Evolutionary conservation across 2,888 invertebrate genomes (phyloP).

Genomic region (Ectropis crepuscularia): DNA sequence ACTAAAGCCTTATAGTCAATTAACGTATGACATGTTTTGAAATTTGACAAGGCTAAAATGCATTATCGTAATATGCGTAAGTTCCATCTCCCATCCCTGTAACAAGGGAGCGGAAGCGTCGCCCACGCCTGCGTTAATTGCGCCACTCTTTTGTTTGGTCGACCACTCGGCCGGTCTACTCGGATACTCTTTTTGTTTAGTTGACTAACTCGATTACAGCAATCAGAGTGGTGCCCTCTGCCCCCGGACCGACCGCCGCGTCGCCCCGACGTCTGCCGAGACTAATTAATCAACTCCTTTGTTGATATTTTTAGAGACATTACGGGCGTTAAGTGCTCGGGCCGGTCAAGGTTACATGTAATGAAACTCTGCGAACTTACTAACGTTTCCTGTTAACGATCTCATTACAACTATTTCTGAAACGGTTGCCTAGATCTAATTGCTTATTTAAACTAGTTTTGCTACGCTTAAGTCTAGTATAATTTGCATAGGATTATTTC

Average conservation of each 20-base stretch:
- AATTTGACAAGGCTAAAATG: not conserved
- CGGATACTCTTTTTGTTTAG: conserved; percentile 77
- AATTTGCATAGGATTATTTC: conserved; percentile 6
- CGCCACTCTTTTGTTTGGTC: conserved; percentile 79
- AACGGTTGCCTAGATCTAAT: not conserved
- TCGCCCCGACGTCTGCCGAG: conserved; percentile 63
- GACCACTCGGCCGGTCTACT: conserved; percentile 58
- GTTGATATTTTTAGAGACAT: conserved; percentile 33
- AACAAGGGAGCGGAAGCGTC: conserved; percentile 60
- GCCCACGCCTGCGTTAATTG: conserved; percentile 77
- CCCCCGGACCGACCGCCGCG: conserved; percentile 46
- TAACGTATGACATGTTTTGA: no score
- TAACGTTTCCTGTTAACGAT: not conserved
- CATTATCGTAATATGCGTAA: conserved; percentile 3
- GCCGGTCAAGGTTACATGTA: conserved; percentile 18
- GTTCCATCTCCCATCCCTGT: conserved; percentile 30
- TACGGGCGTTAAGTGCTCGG: conserved; percentile 15
- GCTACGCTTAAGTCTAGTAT: not conserved
- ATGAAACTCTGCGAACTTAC: not conserved
- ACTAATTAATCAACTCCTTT: conserved; percentile 46
- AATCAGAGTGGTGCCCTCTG: conserved; percentile 80
- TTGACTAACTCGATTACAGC: conserved; percentile 80
- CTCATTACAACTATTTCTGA: not conserved
- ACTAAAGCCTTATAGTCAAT: no score
- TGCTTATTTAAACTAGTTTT: not conserved